Evolutionary conservation across 2,797 vertebrate genomes (phyloP).

Genomic region (Sebastiscus albofasciatus): DNA sequence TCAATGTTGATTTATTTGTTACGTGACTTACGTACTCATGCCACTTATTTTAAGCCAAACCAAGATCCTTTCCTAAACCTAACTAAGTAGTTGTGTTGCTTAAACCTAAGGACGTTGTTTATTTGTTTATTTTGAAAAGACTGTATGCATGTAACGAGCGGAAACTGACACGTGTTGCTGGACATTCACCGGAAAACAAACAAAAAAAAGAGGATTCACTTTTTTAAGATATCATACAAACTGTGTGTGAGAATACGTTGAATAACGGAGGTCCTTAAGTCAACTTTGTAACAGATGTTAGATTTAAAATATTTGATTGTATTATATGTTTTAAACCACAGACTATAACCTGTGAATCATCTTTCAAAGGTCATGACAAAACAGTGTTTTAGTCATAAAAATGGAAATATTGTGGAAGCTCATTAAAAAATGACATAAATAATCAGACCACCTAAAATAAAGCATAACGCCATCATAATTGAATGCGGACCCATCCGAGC

Average conservation of each 20-base stretch:
- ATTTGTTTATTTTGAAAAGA: too few relatives aligned
- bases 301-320: background rate
- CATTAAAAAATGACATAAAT: constrained; percentile 11
- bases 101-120: too few relatives aligned
- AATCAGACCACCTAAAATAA: constrained; percentile 22
- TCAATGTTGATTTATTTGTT: too few relatives aligned
- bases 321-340: background rate
- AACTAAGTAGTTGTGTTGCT: too few relatives aligned
- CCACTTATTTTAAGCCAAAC: too few relatives aligned
- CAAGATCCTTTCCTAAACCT: too few relatives aligned
- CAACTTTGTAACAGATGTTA: background rate
- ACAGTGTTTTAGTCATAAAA: background rate
- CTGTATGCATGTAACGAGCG: too few relatives aligned
- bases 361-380: background rate
- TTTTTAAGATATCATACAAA: too few relatives aligned
- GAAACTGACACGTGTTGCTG: too few relatives aligned
- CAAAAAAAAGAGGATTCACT: too few relatives aligned
- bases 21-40: too few relatives aligned
- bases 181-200: too few relatives aligned
- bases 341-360: background rate
- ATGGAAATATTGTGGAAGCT: background rate
- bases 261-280: background rate
- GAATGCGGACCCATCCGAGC: constrained; percentile 23
- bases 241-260: background rate
- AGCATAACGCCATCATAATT: constrained; percentile 7